phyloP scores from a whole-genome alignment of 2,888 invertebrate species.

The Heliconius cydno region DNA sequence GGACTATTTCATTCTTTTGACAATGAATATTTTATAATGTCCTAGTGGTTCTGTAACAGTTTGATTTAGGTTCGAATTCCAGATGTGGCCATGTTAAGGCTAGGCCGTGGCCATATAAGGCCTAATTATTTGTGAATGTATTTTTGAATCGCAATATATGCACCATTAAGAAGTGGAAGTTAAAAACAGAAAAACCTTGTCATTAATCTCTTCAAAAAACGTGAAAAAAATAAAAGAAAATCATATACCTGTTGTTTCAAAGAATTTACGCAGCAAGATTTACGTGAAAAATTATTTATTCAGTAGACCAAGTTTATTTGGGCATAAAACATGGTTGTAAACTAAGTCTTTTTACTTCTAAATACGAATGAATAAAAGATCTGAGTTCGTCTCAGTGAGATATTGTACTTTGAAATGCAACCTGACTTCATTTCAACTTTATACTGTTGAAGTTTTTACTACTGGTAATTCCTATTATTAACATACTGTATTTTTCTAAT shows the following conservation, averaged over 20 bases:
- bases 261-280: too few relatives aligned
- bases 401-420: conserved; percentile 13
- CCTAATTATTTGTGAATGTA: neutral
- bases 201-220: neutral
- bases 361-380: conserved; percentile 28
- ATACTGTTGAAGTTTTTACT: neutral
- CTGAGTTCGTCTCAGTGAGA: neutral
- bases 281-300: conserved; percentile 37
- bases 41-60: neutral
- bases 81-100: neutral
- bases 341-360: conserved; percentile 21
- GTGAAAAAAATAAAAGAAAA: neutral
- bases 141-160: neutral
- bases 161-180: too few relatives aligned
- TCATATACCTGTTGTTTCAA: neutral
- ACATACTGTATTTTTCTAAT: neutral
- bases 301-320: conserved; percentile 26
- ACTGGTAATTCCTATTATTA: neutral
- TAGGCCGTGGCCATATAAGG: too few relatives aligned
- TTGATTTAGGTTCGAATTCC: neutral
- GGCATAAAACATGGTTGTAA: conserved; percentile 30
- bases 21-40: neutral
- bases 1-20: conserved; percentile 10
- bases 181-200: neutral
- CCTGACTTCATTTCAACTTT: neutral